These are phyloP conservation scores for Pterois miles DNA, from an alignment of 2,797 vertebrate species.

Conservation along the genomic window DNA sequence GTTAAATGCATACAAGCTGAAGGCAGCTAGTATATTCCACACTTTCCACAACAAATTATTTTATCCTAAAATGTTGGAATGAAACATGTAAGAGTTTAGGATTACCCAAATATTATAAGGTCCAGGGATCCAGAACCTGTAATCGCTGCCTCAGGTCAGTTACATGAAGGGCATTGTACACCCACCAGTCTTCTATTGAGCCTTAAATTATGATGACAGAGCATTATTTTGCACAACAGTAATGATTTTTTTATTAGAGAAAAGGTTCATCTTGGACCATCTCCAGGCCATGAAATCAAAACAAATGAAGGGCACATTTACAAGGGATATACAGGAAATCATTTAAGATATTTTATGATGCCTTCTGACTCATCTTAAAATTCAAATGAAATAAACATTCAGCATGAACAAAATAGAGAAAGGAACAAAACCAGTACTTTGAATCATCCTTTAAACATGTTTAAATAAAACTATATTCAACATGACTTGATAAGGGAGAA, in stretches of 20 bases:
- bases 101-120: not conserved
- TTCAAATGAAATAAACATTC: not conserved
- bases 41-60: not conserved
- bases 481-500: not conserved
- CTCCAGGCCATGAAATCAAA: not conserved
- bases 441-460: too few species aligned
- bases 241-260: not conserved
- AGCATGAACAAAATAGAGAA: not conserved
- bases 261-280: too few species aligned
- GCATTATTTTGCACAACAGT: not conserved
- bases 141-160: not conserved
- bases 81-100: not conserved
- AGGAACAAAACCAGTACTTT: not conserved
- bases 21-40: not conserved
- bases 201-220: not conserved
- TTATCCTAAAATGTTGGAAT: not conserved
- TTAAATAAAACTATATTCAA: not conserved
- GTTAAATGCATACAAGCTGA: slow-evolving; percentile 1
- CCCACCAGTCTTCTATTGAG: not conserved
- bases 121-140: not conserved
- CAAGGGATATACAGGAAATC: not conserved
- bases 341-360: not conserved
- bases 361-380: not conserved
- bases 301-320: not conserved
- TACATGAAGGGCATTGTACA: not conserved